phyloP scores from a whole-genome alignment of 2,888 invertebrate species.

The Autographa gamma region DNA sequence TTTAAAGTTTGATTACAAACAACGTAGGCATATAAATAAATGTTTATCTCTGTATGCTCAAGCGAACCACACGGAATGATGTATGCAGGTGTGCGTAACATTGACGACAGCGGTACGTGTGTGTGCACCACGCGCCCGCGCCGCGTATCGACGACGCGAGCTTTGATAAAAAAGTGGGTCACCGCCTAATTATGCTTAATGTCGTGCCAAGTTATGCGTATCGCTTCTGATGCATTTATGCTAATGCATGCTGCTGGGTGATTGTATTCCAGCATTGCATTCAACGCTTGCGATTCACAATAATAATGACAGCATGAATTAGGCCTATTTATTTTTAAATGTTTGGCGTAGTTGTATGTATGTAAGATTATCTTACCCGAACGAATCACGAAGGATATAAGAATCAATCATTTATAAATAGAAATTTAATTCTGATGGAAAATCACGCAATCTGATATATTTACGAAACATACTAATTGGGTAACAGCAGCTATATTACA shows the following conservation, averaged over 20 bases:
- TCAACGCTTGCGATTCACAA: conserved; percentile 55
- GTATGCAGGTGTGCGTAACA: conserved; percentile 42
- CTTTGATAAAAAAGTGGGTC: conserved; percentile 82
- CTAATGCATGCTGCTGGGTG: conserved; percentile 66
- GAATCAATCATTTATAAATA: no score
- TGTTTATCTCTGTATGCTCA: conserved; percentile 46
- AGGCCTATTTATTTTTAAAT: conserved; percentile 28
- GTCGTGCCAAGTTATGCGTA: conserved; percentile 79
- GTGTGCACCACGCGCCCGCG: conserved; percentile 65
- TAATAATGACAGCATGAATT: conserved; percentile 31
- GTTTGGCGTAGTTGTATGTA: conserved; percentile 30
- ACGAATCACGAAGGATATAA: not conserved
- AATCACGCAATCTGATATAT: no score
- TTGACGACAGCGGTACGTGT: conserved; percentile 32
- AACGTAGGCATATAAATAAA: conserved; percentile 47
- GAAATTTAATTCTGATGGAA: no score
- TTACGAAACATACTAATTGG: no score
- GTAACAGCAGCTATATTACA: no score
- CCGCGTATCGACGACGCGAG: conserved; percentile 65
- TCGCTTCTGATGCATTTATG: conserved; percentile 78
- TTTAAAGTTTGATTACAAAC: conserved; percentile 55
- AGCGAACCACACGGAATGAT: conserved; percentile 15
- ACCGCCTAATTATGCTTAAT: conserved; percentile 81
- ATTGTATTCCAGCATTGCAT: conserved; percentile 63
- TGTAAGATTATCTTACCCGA: conserved; percentile 16